Percentiles rank a stretch among this genome's conserved stretches.
Evolutionary conservation across 2,888 invertebrate genomes (phyloP).

Genomic region (Leptinotarsa peninsularis): DNA sequence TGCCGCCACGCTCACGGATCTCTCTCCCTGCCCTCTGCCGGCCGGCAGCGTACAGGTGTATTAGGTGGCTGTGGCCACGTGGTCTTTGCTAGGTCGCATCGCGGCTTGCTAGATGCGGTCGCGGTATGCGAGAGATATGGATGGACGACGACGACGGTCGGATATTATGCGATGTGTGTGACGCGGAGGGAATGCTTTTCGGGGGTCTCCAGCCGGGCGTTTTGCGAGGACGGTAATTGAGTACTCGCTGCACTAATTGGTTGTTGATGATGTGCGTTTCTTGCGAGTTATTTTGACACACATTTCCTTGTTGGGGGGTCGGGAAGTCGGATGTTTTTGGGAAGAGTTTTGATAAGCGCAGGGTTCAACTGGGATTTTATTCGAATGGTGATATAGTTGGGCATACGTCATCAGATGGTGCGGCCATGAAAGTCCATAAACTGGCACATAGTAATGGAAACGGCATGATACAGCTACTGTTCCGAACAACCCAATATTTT

Average conservation of each 20-base stretch:
- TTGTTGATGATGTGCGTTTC: background rate
- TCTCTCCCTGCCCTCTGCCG: slow-evolving; percentile 58
- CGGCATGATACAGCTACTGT: too few species aligned
- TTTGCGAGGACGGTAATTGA: slow-evolving; percentile 16
- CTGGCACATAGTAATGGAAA: too few species aligned
- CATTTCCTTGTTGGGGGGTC: background rate
- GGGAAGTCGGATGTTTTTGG: too few species aligned
- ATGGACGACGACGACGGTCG: background rate
- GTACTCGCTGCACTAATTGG: slow-evolving; percentile 10
- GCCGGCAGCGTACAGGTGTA: slow-evolving; percentile 40
- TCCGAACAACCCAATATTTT: too few species aligned
- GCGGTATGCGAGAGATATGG: slow-evolving; percentile 10
- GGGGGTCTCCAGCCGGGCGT: slow-evolving; percentile 1
- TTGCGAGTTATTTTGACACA: background rate
- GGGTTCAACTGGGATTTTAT: too few species aligned
- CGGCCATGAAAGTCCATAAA: too few species aligned
- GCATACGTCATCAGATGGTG: too few species aligned
- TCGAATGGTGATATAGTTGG: too few species aligned
- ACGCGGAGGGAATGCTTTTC: slow-evolving; percentile 3
- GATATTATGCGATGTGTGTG: slow-evolving; percentile 1
- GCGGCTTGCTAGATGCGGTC: slow-evolving; percentile 56
- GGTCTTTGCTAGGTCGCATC: slow-evolving; percentile 53
- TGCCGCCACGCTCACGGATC: slow-evolving; percentile 52
- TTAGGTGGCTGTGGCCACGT: slow-evolving; percentile 65
- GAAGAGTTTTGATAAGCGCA: too few species aligned